Percentiles rank a stretch among this genome's conserved stretches.
Conservation (phyloP, 2,113 vertebrate genomes). For the Mobula birostris region DNA sequence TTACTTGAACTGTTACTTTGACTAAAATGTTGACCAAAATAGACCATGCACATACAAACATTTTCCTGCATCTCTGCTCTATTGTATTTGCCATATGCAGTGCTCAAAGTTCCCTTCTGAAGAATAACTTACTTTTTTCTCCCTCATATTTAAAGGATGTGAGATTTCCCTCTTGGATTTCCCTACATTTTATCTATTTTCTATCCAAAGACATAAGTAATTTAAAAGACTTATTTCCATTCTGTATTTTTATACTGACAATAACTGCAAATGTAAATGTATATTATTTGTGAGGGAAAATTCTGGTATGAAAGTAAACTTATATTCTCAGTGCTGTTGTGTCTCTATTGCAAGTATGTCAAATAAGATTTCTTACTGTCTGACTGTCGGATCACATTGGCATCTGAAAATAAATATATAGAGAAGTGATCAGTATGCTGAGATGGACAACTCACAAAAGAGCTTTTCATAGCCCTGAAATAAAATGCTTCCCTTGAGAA, state of each 20-base stretch:
- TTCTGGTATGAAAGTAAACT: not conserved
- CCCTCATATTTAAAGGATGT: not conserved
- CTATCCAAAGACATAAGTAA: not conserved
- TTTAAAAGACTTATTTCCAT: not conserved
- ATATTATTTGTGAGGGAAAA: not conserved
- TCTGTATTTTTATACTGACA: not conserved
- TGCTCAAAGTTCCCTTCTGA: not conserved
- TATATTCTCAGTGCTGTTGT: constrained; percentile 40
- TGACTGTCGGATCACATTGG: constrained; percentile 64
- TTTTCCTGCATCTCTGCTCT: not conserved
- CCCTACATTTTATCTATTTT: not conserved
- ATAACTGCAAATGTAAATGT: not conserved
- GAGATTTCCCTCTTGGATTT: not conserved
- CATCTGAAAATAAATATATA: constrained; percentile 58
- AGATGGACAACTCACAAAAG: constrained; percentile 49
- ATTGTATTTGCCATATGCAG: not conserved
- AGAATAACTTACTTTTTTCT: not conserved
- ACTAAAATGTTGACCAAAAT: too few relatives aligned
- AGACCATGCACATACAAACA: too few relatives aligned
- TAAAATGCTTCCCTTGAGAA: not conserved
- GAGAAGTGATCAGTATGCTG: constrained; percentile 42
- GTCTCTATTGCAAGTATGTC: constrained; percentile 40
- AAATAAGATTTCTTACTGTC: constrained; percentile 55
- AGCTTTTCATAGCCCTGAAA: constrained; percentile 29
- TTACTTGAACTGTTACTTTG: not conserved